Base-by-base conservation (phyloP, 2,797 vertebrate species). In the Remorina albescens region DNA sequence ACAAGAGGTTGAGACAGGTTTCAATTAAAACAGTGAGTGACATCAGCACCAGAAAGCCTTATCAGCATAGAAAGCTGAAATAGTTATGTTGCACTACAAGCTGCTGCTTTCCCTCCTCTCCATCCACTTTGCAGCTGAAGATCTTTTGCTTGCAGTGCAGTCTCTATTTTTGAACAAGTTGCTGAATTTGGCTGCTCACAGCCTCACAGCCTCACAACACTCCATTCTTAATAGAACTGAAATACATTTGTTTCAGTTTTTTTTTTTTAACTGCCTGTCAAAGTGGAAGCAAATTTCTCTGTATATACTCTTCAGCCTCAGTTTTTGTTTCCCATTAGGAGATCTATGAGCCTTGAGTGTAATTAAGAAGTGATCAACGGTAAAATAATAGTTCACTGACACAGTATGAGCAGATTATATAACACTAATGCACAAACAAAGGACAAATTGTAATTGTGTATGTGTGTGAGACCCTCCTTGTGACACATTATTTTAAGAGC, bases 341-440 rank as follows among this genome's bases (percentile, higher is more conserved):
- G n/a, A n/a, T n/a, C n/a, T n/a, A n/a, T 19, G 42, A 26, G 44
- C 34, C 65, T 41, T 37, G 5, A 46, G 83, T 69, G 63, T 87
- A 86, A 90, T 90, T 83, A 87, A 61, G 83, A 76, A 70, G 67
- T 71, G 83, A 60, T 83, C 67, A 67, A 63, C 78, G n/a, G 79
- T 75, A 81, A 84, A 81, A 84, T 83, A 78, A 78, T 56, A 74
- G 62, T 65, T 75, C 63, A 55, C 53, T n/a, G 39, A 73, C 66
- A 81, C 80, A n/a, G n/a, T 67, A 58, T 66, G 65, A 75, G 56
- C 47, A 32, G 71, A 86, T 68, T 72, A 89, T 78, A 53, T 46
- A 70, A 73, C 65, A 63, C 71, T 72, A 64, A 74, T 49, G 62
- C 65, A 76, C 79, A 70, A 71, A 81, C 71, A 53, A 64, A 51